Base-by-base conservation (phyloP, 2,888 invertebrate genomes). In the Tryphoninae sp. region DNA sequence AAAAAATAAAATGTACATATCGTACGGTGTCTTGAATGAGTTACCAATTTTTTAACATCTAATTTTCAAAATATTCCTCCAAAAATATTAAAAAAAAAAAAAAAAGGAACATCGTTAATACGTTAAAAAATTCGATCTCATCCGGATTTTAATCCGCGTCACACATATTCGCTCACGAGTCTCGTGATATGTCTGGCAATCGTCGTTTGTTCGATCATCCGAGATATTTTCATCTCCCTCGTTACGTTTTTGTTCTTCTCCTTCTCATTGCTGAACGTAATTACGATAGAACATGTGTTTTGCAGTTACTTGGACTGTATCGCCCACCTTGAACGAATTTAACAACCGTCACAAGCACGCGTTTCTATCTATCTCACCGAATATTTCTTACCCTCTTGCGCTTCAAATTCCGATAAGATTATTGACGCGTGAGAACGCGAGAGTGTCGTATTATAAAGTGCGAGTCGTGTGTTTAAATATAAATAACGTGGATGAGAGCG, bases 361-460 rank as follows among this genome's bases (percentile, higher is more conserved):
- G 13, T n/a, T 11, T 61, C 40, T 53, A 16, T 68, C 49, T 40
- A 33, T 49, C 26, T 11, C 11, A 16, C 4, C 40, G 49, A 6
- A 16, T 49, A 62, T 23, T 45, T n/a, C 45, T 16, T 9, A 19
- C 13, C 7, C 26, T 69, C 26, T 26, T 42, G 53, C 23, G 40
- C 65, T 42, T 23, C n/a, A 55, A 64, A 65, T n/a, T 22, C 65
- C 72, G 78, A 73, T 73, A 72, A 78, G 71, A 72, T 68, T 64
- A 74, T 16, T 55, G 45, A 45, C 4, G 64, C n/a, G 26, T 13
- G 16, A 19, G 26, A 51, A 71, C n/a, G 45, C 59, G 16, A 58
- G n/a, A 74, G 40, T 69, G 33, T 45, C 26, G 22, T 55, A 55
- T 55, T 55, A 53, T 53, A 8, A n/a, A 53, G 7, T 19, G 2